Conservation (phyloP, 1,140 invertebrate genomes). For the Streblospio benedicti region DNA sequence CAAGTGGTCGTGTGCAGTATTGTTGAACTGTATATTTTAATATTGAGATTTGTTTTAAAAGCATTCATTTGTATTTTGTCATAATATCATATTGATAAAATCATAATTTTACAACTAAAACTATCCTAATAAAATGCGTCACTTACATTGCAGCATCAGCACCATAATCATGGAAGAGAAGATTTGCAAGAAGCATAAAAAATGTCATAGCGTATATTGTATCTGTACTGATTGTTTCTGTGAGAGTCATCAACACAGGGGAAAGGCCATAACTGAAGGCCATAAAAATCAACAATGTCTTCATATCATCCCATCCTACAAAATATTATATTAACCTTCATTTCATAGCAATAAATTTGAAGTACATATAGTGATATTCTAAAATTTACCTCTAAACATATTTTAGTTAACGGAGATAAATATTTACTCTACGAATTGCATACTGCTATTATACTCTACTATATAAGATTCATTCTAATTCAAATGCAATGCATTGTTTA, state of each 20-base stretch:
- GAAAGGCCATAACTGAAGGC: slow-evolving; percentile 76
- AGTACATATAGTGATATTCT: neutral
- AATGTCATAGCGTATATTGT: slow-evolving; percentile 87
- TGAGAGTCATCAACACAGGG: slow-evolving; percentile 85
- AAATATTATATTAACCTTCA: slow-evolving; percentile 12
- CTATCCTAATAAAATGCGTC: neutral
- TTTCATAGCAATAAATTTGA: no score
- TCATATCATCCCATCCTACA: slow-evolving; percentile 36
- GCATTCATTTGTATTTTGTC: neutral
- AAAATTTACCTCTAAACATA: neutral
- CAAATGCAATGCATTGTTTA: no score
- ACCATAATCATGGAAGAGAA: slow-evolving; percentile 87
- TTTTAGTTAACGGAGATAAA: neutral
- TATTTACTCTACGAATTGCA: neutral
- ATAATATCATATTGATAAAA: neutral
- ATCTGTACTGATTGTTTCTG: slow-evolving; percentile 90
- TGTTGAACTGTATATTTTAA: neutral
- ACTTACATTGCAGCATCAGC: slow-evolving; percentile 58
- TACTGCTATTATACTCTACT: neutral
- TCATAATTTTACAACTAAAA: neutral
- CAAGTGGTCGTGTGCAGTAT: neutral
- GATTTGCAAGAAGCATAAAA: slow-evolving; percentile 72
- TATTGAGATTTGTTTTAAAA: neutral
- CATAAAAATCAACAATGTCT: slow-evolving; percentile 58
- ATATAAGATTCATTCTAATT: neutral